Percentiles rank a stretch among this genome's conserved stretches.
phyloP scores from a whole-genome alignment of 2,113 vertebrate species.

The Monopterus albus region DNA sequence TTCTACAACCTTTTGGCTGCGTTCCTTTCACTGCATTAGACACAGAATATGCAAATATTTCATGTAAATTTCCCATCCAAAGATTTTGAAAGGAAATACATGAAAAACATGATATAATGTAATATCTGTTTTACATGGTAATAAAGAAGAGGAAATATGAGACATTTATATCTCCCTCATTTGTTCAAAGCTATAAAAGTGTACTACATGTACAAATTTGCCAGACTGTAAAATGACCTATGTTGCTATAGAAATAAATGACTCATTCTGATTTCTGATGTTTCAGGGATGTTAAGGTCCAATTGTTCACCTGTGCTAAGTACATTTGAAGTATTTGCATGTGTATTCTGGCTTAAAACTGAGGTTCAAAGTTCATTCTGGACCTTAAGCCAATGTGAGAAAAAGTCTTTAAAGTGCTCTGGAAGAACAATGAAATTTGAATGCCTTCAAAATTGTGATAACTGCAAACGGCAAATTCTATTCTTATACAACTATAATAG shows the following conservation, averaged over 20 bases:
- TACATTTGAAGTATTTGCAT: not conserved
- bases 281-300: not conserved
- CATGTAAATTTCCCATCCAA: constrained; percentile 84
- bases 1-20: constrained; percentile 66
- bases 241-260: not conserved
- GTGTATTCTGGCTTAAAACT: not conserved
- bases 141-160: constrained; percentile 84
- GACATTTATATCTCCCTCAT: constrained; percentile 20
- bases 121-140: constrained; percentile 85
- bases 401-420: too few species aligned
- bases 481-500: too few species aligned
- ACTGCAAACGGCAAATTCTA: too few species aligned
- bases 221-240: too few species aligned
- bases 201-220: not conserved
- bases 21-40: constrained; percentile 80
- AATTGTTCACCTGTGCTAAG: too few species aligned
- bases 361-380: not conserved
- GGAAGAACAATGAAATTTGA: not conserved
- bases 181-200: constrained; percentile 27
- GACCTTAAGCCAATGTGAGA: not conserved
- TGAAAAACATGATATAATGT: constrained; percentile 81
- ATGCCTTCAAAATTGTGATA: too few species aligned
- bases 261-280: not conserved
- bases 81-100: constrained; percentile 86
- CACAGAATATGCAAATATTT: constrained; percentile 94